Conservation (phyloP, 2,797 vertebrate genomes). For the Malurus splendens region DNA sequence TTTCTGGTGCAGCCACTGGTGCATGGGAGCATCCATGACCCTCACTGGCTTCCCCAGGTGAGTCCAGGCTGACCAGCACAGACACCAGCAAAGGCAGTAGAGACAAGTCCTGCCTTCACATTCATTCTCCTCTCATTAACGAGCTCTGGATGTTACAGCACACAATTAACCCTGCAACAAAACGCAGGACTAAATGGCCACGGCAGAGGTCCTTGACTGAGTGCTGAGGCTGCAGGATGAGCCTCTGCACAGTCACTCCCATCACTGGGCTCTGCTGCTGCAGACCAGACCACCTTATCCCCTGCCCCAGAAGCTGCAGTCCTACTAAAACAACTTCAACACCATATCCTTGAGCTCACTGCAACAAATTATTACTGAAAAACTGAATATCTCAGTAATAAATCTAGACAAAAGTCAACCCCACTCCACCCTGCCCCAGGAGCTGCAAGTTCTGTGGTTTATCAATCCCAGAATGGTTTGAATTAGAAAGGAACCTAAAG, state of each 20-base stretch:
- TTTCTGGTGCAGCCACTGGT: not conserved
- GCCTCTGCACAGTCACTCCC: not conserved
- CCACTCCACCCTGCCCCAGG: not conserved
- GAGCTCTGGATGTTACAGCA: not conserved
- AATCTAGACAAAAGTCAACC: not conserved
- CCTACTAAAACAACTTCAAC: not conserved
- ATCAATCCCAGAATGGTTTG: not conserved
- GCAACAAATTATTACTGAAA: not conserved
- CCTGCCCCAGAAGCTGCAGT: not conserved
- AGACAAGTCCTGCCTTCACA: fast-evolving
- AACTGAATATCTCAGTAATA: fast-evolving
- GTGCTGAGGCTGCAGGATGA: not conserved
- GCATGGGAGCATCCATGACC: fast-evolving
- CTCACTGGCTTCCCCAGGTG: not conserved
- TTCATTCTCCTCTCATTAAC: not conserved
- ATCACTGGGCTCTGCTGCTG: not conserved
- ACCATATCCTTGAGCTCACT: not conserved
- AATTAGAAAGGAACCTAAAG: not conserved
- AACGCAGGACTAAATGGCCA: not conserved
- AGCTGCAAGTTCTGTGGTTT: not conserved
- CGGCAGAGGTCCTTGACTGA: fast-evolving
- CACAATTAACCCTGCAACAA: not conserved
- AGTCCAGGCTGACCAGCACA: not conserved
- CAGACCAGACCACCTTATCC: not conserved
- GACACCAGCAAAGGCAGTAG: not conserved